Evolutionary conservation across 2,888 invertebrate genomes (phyloP), one percentile per base, ranked within the genome.

Genomic region (Acrobasis suavella): DNA sequence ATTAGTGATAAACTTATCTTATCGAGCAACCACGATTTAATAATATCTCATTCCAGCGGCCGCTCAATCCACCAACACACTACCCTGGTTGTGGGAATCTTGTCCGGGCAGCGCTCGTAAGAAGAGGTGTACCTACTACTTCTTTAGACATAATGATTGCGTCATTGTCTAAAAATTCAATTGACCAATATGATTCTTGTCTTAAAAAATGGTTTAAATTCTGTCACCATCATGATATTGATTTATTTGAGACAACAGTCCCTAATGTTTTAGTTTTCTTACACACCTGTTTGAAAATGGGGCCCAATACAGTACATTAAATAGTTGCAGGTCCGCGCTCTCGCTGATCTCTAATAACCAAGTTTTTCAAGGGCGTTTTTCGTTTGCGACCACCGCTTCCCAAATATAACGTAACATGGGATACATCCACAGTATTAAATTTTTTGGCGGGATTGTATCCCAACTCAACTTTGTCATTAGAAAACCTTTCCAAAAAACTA

Each of bases 61-160:
- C 32, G 32, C 32, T 32, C 32, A 32, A 32, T 32, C 32, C 32
- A 32, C 32, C 32, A 17, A 12, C 52, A 55, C 37, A 32, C 32
- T 55, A 55, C 55, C 55, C 55, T 55, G 55, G 55, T 10, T 9
- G 55, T 16, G 6, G 55, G 7, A 9, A 14, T 38, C 10, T 38
- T 55, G n/a, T 55, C 14, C 55, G 55, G 38, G 14, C n/a, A 15
- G n/a, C 55, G 12, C n/a, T 38, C 10, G 5, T 9, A 42, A 38
- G 37, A 16, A 38, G 37, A 16, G 39, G n/a, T 39, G 39, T 56
- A 15, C 56, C 39, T 9, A 56, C 16, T 39, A 56, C 17, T 39
- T 39, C 16, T 42, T 56, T 15, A 39, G 10, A 9, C 56, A 56
- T n/a, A 39, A 56, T 16, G 56, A 39, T 56, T 10, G 32, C 32